phyloP scores from a whole-genome alignment of 2,113 vertebrate species.

The Sander lucioperca region DNA sequence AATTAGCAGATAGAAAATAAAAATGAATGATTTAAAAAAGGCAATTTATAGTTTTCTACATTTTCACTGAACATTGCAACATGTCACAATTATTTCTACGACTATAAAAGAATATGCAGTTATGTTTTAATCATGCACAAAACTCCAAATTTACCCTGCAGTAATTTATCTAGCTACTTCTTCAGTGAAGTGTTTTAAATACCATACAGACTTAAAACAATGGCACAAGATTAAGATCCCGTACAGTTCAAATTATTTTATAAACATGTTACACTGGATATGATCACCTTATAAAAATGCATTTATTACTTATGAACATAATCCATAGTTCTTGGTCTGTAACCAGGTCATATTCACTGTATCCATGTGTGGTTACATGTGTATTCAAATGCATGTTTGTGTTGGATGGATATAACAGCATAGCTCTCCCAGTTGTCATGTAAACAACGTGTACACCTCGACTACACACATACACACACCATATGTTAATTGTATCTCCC shows the following conservation, averaged over 20 bases:
- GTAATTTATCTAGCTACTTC: background rate
- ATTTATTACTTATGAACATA: background rate
- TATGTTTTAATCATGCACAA: slow-evolving; percentile 27
- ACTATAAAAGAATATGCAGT: background rate
- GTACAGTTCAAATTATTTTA: background rate
- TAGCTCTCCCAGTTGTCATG: slow-evolving; percentile 42
- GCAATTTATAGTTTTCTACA: background rate
- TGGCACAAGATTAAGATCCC: background rate
- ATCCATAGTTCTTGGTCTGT: background rate
- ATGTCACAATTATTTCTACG: background rate
- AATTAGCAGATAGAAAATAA: background rate
- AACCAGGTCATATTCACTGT: slow-evolving; percentile 1
- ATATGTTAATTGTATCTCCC: slow-evolving; percentile 57
- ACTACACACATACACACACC: slow-evolving; percentile 8
- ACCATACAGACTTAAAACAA: background rate
- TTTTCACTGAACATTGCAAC: slow-evolving; percentile 1
- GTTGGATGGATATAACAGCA: slow-evolving; percentile 14
- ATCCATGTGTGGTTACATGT: slow-evolving; percentile 9
- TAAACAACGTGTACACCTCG: slow-evolving; percentile 42
- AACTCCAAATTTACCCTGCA: background rate
- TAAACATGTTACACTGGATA: background rate
- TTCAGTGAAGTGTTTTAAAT: background rate
- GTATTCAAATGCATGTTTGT: slow-evolving; percentile 29
- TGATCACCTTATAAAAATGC: background rate
- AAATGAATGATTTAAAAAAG: background rate